Evolutionary conservation across 1,140 invertebrate species (phyloP).

Genomic region (Hylyphantes graminicola): DNA sequence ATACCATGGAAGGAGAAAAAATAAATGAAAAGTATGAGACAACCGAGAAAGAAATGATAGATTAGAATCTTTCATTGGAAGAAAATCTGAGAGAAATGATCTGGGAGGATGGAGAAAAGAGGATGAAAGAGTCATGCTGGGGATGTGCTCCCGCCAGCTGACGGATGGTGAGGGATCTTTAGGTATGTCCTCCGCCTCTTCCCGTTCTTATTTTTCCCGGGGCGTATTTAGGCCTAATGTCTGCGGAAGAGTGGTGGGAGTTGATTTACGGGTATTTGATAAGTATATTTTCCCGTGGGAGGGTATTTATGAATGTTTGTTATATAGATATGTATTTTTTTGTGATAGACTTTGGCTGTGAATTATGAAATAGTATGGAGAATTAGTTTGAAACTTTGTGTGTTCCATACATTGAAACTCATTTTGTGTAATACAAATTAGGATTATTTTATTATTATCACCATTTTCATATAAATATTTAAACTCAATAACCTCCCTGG

Average conservation of each 20-base stretch:
- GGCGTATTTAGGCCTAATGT: constrained; percentile 4
- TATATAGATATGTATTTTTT: not conserved
- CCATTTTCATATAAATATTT: too few species aligned
- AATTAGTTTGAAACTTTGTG: too few species aligned
- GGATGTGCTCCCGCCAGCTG: constrained; percentile 26
- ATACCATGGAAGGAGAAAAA: not conserved
- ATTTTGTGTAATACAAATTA: too few species aligned
- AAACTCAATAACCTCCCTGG: too few species aligned
- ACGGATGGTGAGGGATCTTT: constrained; percentile 48
- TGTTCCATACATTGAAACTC: too few species aligned
- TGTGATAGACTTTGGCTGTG: not conserved
- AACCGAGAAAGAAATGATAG: constrained; percentile 47
- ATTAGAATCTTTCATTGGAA: constrained; percentile 56
- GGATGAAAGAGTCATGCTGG: constrained; percentile 46
- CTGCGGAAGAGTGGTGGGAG: constrained; percentile 5
- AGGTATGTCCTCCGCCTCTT: constrained; percentile 36
- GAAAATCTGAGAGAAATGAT: constrained; percentile 37
- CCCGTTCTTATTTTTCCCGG: constrained; percentile 17
- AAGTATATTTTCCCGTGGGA: not conserved
- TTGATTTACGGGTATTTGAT: not conserved
- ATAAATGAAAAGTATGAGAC: constrained; percentile 26
- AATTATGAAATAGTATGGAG: too few species aligned
- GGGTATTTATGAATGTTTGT: too few species aligned
- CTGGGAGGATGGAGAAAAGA: not conserved
- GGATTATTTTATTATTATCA: too few species aligned